Evolutionary conservation across 2,797 vertebrate species (phyloP).

Genomic region (Takifugu ocellatus): DNA sequence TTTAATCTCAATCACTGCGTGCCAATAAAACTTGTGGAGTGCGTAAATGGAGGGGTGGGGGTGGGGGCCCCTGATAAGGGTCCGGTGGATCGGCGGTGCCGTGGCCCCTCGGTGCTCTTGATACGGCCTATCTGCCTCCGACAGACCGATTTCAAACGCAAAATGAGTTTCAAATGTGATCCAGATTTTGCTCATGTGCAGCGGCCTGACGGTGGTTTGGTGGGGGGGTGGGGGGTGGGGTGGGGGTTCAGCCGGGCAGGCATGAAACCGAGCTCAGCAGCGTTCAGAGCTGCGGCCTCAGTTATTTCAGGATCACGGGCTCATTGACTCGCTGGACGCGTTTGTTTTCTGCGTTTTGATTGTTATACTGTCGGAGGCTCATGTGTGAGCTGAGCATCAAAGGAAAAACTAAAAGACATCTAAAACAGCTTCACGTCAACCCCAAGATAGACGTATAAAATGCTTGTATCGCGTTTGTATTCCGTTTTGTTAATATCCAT

Average conservation of each 20-base stretch:
- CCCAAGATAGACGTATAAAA: background rate
- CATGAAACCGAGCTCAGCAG: conserved; percentile 30
- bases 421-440: background rate
- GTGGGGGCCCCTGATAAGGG: conserved; percentile 58
- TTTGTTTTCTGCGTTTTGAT: conserved; percentile 50
- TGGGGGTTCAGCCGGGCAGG: conserved; percentile 36
- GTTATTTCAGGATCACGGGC: conserved; percentile 46
- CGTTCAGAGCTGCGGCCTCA: conserved; percentile 28
- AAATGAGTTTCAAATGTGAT: conserved; percentile 72
- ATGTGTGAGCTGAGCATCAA: conserved; percentile 18
- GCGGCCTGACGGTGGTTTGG: conserved; percentile 34
- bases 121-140: conserved; percentile 78
- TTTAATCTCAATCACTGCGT: conserved; percentile 84
- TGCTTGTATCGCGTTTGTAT: too few species aligned
- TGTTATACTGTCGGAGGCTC: conserved; percentile 18
- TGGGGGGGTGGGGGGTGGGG: conserved; percentile 23
- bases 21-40: conserved; percentile 78
- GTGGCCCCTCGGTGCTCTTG: conserved; percentile 64
- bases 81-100: conserved; percentile 52
- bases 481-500: conserved; percentile 5
- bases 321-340: conserved; percentile 35
- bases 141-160: conserved; percentile 73
- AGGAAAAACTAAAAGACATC: conserved; percentile 1
- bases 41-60: conserved; percentile 55
- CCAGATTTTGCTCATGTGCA: conserved; percentile 79